Base-by-base conservation (phyloP, 2,797 vertebrate genomes). In the Argyrosomus regius region DNA sequence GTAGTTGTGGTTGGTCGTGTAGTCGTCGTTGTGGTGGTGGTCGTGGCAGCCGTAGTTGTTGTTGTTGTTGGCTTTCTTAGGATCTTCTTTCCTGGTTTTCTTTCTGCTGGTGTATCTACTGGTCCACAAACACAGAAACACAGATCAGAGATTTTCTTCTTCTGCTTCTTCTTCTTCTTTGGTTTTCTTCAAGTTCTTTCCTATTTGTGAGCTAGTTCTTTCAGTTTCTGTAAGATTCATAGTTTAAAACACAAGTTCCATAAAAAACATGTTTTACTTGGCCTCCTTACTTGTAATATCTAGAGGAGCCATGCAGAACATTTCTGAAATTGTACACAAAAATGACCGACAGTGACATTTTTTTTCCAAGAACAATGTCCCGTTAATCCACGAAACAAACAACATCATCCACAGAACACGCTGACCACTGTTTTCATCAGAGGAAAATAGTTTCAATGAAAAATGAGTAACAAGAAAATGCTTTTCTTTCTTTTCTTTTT, bases 21-120 rank as follows among this genome's bases (percentile, higher is more conserved):
- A 5, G 89, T 93, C 18, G 69, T 67, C 18, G 94, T 85, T 1
- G 89, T 94, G 14, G 89, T 86, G 12, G 95, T 41, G 87, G 85
- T 91, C 8, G 87, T 70, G 0, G 94, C 14, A 46, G 91, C 68
- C 1, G 94, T 90, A 6, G 88, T 94, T 31, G 91, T 88, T 3
- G 90, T 94, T 35, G 77, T 71, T 18, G 94, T 84, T 1, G 91
- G 86, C 85, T 95, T 95, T 77, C 87, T 78, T 0, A 16, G n/a
- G 41, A 87, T 54, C 60, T 88, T 90, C 89, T 96, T 94, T 79
- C 61, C 31, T 75, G 91, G 91, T 88, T 91, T 90, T 85, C 93
- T 91, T 41, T 93, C 88, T 71, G 89, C 49, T 64, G 92, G 85
- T 46, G 85, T 61, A 41, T 93, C 90, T 16, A 87, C 80, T 75